Conservation (phyloP, 2,797 vertebrate species). For the Tokudaia muenninki region DNA sequence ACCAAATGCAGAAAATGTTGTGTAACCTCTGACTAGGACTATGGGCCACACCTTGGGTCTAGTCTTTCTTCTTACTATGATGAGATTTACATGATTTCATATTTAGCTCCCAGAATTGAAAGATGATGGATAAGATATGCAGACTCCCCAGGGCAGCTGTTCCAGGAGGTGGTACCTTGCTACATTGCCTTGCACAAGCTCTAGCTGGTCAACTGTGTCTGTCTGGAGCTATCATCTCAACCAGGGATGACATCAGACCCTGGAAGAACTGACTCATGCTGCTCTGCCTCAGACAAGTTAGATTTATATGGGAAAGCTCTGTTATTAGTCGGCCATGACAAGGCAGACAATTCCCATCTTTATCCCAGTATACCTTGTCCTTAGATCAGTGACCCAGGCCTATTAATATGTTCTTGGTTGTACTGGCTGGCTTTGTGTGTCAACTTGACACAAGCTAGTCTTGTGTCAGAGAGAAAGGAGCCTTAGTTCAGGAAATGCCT, state of each 20-base stretch:
- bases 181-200: background rate
- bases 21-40: background rate
- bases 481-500: background rate
- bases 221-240: slow-evolving; percentile 27
- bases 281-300: slow-evolving; percentile 40
- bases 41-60: background rate
- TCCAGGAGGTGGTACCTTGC: background rate
- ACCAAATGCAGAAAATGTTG: background rate
- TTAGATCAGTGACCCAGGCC: background rate
- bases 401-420: background rate
- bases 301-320: slow-evolving; percentile 51
- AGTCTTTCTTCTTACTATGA: background rate
- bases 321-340: slow-evolving; percentile 42
- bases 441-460: background rate
- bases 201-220: background rate
- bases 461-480: background rate
- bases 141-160: background rate
- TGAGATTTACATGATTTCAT: slow-evolving; percentile 6
- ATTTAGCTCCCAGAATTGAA: background rate
- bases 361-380: slow-evolving; percentile 18
- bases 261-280: slow-evolving; percentile 70
- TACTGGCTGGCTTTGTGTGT: background rate
- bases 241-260: slow-evolving; percentile 71
- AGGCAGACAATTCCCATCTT: slow-evolving; percentile 49
- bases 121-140: background rate